phyloP scores from a whole-genome alignment of 2,113 vertebrate species.

The human (Homo sapiens) region DNA sequence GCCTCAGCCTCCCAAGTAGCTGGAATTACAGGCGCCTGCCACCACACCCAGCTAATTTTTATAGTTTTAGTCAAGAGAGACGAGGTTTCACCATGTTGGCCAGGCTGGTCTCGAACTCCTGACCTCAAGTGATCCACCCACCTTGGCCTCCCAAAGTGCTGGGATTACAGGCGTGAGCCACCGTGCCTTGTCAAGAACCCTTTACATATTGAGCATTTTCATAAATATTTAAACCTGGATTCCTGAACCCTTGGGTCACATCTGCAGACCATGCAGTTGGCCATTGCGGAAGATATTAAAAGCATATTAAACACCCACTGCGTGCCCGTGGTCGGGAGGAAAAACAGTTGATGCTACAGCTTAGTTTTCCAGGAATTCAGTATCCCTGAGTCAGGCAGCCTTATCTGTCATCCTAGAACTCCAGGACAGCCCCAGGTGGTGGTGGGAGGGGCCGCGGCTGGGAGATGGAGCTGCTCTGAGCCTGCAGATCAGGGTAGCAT shows the following conservation, averaged over 20 bases:
- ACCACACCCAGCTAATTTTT: no score
- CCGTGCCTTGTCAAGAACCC: not conserved
- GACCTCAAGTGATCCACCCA: no score
- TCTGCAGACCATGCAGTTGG: not conserved
- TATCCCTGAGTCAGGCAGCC: not conserved
- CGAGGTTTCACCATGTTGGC: no score
- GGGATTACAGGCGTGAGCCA: no score
- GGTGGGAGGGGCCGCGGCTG: not conserved
- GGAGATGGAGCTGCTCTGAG: not conserved
- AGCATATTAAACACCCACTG: not conserved
- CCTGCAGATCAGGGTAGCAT: constrained; percentile 66
- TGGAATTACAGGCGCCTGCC: no score
- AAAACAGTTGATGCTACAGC: not conserved
- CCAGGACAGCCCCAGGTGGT: not conserved
- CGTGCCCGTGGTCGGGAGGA: not conserved
- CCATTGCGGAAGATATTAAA: not conserved
- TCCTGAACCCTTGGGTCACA: not conserved
- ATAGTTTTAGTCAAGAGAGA: no score
- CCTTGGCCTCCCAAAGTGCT: no score
- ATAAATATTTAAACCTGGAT: not conserved
- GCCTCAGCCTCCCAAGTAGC: no score
- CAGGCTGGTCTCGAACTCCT: no score
- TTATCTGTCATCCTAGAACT: not conserved
- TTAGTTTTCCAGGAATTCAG: constrained; percentile 22
- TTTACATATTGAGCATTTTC: not conserved